A percentile compares a stretch with the other conserved stretches of the same genome.
Evolutionary conservation across 2,888 invertebrate genomes (phyloP).

Genomic region (Odontocolon sp.): DNA sequence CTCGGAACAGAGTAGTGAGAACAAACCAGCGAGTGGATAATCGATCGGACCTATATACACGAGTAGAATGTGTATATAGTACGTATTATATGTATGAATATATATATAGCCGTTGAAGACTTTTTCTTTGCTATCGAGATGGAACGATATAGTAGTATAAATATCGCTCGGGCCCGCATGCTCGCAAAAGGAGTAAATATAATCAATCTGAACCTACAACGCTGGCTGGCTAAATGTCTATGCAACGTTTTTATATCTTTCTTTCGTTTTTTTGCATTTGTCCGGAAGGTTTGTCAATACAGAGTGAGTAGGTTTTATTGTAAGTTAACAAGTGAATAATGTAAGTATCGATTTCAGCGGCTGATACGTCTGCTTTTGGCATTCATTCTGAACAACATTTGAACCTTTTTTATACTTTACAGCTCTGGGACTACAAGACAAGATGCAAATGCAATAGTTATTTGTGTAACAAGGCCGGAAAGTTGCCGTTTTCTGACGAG

Average conservation of each 20-base stretch:
- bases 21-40: conserved; percentile 49
- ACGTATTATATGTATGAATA: conserved; percentile 2
- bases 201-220: conserved; percentile 43
- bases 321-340: too few relatives aligned
- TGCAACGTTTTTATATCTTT: neutral
- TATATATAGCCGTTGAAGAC: conserved; percentile 8
- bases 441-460: too few relatives aligned
- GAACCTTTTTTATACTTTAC: too few relatives aligned
- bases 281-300: neutral
- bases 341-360: too few relatives aligned
- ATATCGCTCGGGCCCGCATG: conserved; percentile 25
- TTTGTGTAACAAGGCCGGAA: too few relatives aligned
- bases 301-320: too few relatives aligned
- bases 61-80: conserved; percentile 1
- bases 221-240: conserved; percentile 1
- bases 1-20: conserved; percentile 30
- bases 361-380: too few relatives aligned
- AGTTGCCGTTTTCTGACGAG: too few relatives aligned
- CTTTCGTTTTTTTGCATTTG: conserved; percentile 8
- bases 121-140: conserved; percentile 41
- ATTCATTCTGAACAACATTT: too few relatives aligned
- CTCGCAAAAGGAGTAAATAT: conserved; percentile 39
- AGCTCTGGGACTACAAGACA: too few relatives aligned
- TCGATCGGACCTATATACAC: conserved; percentile 51
- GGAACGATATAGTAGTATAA: conserved; percentile 12